Evolutionary conservation across 2,888 invertebrate genomes (phyloP).

Genomic region (Sesia apiformis): DNA sequence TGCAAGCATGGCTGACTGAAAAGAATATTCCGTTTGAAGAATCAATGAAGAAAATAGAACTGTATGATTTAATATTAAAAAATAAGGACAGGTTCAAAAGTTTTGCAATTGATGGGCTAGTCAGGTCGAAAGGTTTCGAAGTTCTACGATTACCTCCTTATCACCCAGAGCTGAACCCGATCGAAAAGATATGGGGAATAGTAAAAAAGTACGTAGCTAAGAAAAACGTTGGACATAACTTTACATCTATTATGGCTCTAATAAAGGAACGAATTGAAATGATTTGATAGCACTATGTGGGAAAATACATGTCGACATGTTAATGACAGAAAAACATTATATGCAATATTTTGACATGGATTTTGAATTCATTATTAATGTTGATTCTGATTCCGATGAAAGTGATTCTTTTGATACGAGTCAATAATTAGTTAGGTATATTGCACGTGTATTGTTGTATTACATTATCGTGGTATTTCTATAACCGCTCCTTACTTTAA

Average conservation of each 20-base stretch:
- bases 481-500: too few species aligned
- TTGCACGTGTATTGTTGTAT: too few species aligned
- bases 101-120: conserved; percentile 9
- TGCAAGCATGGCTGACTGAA: neutral
- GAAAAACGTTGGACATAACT: conserved; percentile 7
- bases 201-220: conserved; percentile 9
- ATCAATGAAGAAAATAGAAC: conserved; percentile 1
- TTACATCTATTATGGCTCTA: too few species aligned
- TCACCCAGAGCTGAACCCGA: conserved; percentile 12
- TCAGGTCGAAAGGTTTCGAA: conserved; percentile 10
- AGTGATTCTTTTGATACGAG: neutral
- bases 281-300: conserved; percentile 5
- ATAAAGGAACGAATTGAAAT: neutral
- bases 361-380: neutral
- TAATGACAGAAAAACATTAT: too few species aligned
- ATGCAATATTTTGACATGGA: too few species aligned
- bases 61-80: conserved; percentile 10
- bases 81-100: too few species aligned
- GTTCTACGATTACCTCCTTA: conserved; percentile 9
- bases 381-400: neutral
- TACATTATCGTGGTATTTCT: too few species aligned
- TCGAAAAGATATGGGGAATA: too few species aligned
- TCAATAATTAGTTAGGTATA: too few species aligned
- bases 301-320: conserved; percentile 4
- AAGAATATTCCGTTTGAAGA: neutral